Percentiles rank a stretch among this genome's conserved stretches.
These are phyloP conservation scores for Micromys minutus DNA, from an alignment of 2,113 vertebrate genomes.

Conservation along the genomic window DNA sequence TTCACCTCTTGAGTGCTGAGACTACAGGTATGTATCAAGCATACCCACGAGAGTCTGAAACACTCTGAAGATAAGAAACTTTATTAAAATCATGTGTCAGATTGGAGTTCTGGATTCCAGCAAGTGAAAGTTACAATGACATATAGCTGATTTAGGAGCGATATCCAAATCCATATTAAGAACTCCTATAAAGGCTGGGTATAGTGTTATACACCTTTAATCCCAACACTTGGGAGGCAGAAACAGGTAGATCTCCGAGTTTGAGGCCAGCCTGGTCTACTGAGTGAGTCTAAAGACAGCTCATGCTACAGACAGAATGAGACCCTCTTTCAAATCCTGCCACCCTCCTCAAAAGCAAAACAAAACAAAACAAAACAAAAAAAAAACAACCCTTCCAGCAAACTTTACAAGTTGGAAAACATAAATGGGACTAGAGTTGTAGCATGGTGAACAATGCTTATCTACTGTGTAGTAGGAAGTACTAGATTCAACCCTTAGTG, in stretches of 20 bases:
- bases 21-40: neutral
- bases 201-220: neutral
- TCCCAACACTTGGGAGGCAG: neutral
- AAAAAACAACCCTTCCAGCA: neutral
- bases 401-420: slow-evolving; percentile 16
- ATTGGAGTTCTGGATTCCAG: neutral
- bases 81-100: neutral
- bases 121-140: slow-evolving; percentile 19
- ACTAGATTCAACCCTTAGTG: neutral
- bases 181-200: neutral
- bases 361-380: no score
- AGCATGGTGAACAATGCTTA: neutral
- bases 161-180: neutral
- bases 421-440: neutral
- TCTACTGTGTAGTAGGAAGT: neutral
- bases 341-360: no score
- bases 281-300: neutral
- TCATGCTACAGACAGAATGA: neutral
- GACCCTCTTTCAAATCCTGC: neutral
- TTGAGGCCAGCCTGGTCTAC: neutral
- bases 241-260: neutral
- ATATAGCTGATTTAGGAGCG: neutral
- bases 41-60: neutral
- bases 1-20: neutral
- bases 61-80: neutral